Conservation (phyloP, 2,113 vertebrate genomes). For the Seriola rivoliana region DNA sequence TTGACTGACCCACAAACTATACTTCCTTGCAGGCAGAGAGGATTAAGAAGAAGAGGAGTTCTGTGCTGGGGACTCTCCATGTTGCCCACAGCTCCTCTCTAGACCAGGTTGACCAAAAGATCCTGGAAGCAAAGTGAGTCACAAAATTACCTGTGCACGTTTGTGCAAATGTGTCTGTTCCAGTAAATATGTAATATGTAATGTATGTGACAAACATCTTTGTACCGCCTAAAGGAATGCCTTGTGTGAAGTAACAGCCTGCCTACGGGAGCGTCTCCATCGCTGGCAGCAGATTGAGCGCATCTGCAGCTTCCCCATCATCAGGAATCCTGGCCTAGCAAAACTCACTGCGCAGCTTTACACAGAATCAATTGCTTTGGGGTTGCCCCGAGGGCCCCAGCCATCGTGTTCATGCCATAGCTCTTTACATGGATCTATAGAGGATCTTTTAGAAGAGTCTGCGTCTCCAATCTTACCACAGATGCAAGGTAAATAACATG, state of each 20-base stretch:
- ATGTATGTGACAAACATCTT: background rate
- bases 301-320: slow-evolving; percentile 93
- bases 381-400: slow-evolving; percentile 89
- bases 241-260: slow-evolving; percentile 93
- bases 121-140: slow-evolving; percentile 96
- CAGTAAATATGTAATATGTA: background rate
- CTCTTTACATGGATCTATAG: slow-evolving; percentile 84
- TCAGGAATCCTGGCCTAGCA: slow-evolving; percentile 91
- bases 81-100: slow-evolving; percentile 97
- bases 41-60: slow-evolving; percentile 97
- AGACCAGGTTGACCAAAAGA: slow-evolving; percentile 98
- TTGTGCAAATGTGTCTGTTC: background rate
- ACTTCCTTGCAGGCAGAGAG: slow-evolving; percentile 90
- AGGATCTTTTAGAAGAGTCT: slow-evolving; percentile 89
- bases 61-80: slow-evolving; percentile 94
- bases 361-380: slow-evolving; percentile 90
- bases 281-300: slow-evolving; percentile 97
- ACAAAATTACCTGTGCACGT: background rate
- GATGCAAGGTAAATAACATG: slow-evolving; percentile 69
- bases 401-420: slow-evolving; percentile 89
- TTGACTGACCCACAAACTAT: background rate
- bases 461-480: slow-evolving; percentile 66
- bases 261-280: slow-evolving; percentile 94
- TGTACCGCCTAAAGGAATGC: slow-evolving; percentile 86
- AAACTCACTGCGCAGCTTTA: slow-evolving; percentile 93